These are phyloP conservation scores for Dione juno DNA, from an alignment of 2,888 invertebrate species.

Conservation along the genomic window DNA sequence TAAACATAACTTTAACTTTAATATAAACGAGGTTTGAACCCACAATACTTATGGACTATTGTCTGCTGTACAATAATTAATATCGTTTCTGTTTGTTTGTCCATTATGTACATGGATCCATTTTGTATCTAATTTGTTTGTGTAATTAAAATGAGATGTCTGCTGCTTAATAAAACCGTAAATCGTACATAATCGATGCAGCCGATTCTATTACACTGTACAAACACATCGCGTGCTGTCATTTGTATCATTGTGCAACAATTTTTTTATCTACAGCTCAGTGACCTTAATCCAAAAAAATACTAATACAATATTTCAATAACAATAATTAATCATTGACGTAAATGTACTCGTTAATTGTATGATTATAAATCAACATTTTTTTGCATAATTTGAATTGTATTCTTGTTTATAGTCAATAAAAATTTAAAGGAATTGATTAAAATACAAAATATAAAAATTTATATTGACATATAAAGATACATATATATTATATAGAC, in stretches of 20 bases:
- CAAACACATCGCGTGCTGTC: background rate
- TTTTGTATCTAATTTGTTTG: conserved; percentile 15
- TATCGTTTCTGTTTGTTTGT: background rate
- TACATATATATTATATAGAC: no score
- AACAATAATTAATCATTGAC: background rate
- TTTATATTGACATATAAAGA: no score
- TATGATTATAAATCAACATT: background rate
- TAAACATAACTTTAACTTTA: no score
- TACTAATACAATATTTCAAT: background rate
- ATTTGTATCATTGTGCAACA: background rate
- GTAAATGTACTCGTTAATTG: background rate
- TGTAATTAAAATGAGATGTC: conserved; percentile 16
- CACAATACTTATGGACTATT: no score
- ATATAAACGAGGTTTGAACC: no score
- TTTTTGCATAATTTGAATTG: no score
- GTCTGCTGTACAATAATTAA: background rate
- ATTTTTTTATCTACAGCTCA: background rate
- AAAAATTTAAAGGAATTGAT: background rate
- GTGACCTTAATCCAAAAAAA: conserved; percentile 16
- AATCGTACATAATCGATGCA: background rate
- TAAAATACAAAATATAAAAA: background rate
- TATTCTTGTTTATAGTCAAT: no score
- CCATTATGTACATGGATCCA: background rate
- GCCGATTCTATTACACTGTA: background rate
- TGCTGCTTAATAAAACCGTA: background rate